Percentiles rank a stretch among this genome's conserved stretches.
Conservation (phyloP, 2,888 invertebrate species). For the Scaptomyza cyrtandrae region DNA sequence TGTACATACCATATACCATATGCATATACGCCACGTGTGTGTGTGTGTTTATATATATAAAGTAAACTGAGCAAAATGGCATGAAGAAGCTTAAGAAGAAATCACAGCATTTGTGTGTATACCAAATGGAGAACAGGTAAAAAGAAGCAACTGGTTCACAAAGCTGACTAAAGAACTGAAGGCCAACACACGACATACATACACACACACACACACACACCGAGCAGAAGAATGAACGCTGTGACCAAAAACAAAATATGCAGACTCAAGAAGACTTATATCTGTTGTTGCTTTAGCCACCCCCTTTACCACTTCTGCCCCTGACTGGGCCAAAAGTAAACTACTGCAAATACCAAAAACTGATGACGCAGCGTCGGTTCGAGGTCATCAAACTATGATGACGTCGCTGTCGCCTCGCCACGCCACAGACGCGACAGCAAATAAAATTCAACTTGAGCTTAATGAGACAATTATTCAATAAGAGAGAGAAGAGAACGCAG, state of each 20-base stretch:
- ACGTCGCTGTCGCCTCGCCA: slow-evolving; percentile 42
- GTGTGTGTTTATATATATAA: slow-evolving; percentile 16
- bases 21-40: background rate
- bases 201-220: too few relatives aligned
- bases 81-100: slow-evolving; percentile 33
- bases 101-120: slow-evolving; percentile 48
- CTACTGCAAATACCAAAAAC: slow-evolving; percentile 49
- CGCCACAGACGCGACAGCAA: slow-evolving; percentile 28
- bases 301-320: background rate
- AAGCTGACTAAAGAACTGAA: slow-evolving; percentile 57
- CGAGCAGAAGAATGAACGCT: slow-evolving; percentile 32
- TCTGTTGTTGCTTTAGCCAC: slow-evolving; percentile 19
- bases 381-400: slow-evolving; percentile 81
- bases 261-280: slow-evolving; percentile 56
- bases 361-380: slow-evolving; percentile 67
- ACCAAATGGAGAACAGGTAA: slow-evolving; percentile 55
- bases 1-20: slow-evolving; percentile 5
- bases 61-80: slow-evolving; percentile 41
- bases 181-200: slow-evolving; percentile 39
- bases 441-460: slow-evolving; percentile 15
- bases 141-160: slow-evolving; percentile 63
- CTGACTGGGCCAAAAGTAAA: slow-evolving; percentile 3
- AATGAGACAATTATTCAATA: slow-evolving; percentile 9
- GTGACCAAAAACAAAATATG: slow-evolving; percentile 68
- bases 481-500: background rate